phyloP scores from a whole-genome alignment of 1,140 invertebrate species.

The Stegodyphus mimosarum region DNA sequence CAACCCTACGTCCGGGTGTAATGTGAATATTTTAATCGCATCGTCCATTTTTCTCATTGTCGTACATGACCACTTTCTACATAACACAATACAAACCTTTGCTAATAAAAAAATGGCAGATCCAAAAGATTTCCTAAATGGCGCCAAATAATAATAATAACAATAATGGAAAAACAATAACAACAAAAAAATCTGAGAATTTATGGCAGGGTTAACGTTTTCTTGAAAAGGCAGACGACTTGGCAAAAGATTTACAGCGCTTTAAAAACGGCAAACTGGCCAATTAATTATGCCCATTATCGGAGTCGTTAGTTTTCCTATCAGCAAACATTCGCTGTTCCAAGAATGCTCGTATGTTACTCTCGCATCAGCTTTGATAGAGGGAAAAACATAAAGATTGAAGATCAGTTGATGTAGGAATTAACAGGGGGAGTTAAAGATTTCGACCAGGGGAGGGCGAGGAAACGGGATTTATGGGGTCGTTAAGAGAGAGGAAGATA shows the following conservation, averaged over 20 bases:
- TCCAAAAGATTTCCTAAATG: slow-evolving; percentile 7
- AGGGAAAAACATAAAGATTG: not conserved
- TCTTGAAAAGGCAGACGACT: slow-evolving; percentile 31
- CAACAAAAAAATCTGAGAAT: not conserved
- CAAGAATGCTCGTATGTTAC: slow-evolving; percentile 50
- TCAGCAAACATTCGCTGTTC: slow-evolving; percentile 37
- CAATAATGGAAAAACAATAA: not conserved
- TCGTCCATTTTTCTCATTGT: no score
- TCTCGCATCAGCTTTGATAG: slow-evolving; percentile 25
- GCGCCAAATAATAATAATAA: not conserved
- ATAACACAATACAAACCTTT: no score
- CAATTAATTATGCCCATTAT: slow-evolving; percentile 60
- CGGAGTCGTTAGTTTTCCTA: slow-evolving; percentile 55
- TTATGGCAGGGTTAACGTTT: slow-evolving; percentile 24
- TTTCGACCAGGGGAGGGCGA: slow-evolving; percentile 19
- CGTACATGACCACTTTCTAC: no score
- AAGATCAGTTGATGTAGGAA: slow-evolving; percentile 22
- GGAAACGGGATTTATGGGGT: slow-evolving; percentile 41
- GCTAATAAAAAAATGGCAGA: slow-evolving; percentile 6
- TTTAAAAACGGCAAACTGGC: slow-evolving; percentile 60
- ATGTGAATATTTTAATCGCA: no score
- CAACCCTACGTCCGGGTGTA: no score
- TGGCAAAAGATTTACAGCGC: slow-evolving; percentile 39
- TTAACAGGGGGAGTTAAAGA: slow-evolving; percentile 54
- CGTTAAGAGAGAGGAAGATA: slow-evolving; percentile 39